Percentiles rank a stretch among this genome's conserved stretches.
Evolutionary conservation across 2,888 invertebrate genomes (phyloP).

Genomic region (Steinernema carpocapsae): DNA sequence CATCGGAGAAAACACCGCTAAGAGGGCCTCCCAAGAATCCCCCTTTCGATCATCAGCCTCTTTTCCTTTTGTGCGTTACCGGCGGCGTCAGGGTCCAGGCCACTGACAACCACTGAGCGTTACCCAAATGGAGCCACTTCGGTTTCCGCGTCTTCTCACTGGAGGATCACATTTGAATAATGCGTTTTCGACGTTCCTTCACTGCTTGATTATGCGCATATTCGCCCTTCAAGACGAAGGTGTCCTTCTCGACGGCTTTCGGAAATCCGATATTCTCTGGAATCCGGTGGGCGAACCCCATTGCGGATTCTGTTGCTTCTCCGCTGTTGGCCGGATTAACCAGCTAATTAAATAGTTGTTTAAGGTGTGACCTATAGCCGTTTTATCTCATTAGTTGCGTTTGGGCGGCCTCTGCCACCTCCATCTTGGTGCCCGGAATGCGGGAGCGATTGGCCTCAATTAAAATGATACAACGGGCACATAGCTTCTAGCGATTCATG

Average conservation of each 20-base stretch:
- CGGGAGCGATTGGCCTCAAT: not conserved
- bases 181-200: conserved; percentile 29
- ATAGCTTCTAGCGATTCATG: not conserved
- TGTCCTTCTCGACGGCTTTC: not conserved
- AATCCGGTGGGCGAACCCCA: no score
- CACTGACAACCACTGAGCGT: not conserved
- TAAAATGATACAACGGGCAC: not conserved
- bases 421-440: no score
- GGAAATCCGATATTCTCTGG: not conserved
- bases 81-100: not conserved
- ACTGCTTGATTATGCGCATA: conserved; percentile 22
- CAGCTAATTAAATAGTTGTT: not conserved
- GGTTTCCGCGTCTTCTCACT: conserved; percentile 3
- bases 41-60: not conserved
- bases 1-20: not conserved
- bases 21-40: no score
- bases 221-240: conserved; percentile 6
- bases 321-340: not conserved
- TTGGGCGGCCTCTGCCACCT: not conserved
- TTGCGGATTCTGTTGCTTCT: no score
- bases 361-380: not conserved
- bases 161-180: conserved; percentile 28
- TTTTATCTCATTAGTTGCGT: not conserved
- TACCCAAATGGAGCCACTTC: conserved; percentile 22
- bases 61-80: not conserved